phyloP scores from a whole-genome alignment of 2,888 invertebrate genomes.

The Dryobota labecula region DNA sequence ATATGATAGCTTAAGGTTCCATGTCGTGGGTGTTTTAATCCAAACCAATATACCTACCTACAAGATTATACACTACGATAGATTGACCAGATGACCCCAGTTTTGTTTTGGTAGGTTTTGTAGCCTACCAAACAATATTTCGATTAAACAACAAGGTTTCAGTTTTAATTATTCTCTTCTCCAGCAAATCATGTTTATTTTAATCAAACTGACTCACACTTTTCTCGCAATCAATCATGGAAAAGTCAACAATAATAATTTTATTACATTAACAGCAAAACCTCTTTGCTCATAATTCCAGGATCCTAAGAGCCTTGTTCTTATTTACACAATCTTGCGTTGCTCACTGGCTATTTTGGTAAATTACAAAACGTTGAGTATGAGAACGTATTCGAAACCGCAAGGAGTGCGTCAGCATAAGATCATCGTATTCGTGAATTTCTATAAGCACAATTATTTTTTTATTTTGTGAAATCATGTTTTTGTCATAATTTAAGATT shows the following conservation, averaged over 20 bases:
- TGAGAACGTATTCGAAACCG: conserved; percentile 69
- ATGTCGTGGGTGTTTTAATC: conserved; percentile 19
- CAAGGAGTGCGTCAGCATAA: conserved; percentile 62
- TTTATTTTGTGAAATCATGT: conserved; percentile 36
- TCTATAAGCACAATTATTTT: conserved; percentile 42
- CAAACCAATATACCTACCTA: background rate
- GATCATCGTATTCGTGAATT: conserved; percentile 56
- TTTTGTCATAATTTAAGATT: conserved; percentile 38
- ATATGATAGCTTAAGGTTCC: conserved; percentile 21
- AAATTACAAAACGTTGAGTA: conserved; percentile 56
- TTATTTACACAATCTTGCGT: conserved; percentile 66
- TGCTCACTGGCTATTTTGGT: conserved; percentile 72
- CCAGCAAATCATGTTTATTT: background rate
- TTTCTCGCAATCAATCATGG: conserved; percentile 3
- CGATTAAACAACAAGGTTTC: too few species aligned
- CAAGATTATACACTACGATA: background rate
- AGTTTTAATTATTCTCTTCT: too few species aligned
- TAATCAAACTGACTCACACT: conserved; percentile 10
- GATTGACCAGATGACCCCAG: background rate
- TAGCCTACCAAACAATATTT: too few species aligned
- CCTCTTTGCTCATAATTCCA: conserved; percentile 62
- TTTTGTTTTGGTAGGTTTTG: too few species aligned
- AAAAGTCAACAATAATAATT: conserved; percentile 27
- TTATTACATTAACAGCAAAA: conserved; percentile 4
- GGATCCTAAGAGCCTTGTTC: conserved; percentile 72